These are phyloP conservation scores for Palythoa grandis DNA, from an alignment of 92 coral and sea anemone species.

Conservation along the genomic window DNA sequence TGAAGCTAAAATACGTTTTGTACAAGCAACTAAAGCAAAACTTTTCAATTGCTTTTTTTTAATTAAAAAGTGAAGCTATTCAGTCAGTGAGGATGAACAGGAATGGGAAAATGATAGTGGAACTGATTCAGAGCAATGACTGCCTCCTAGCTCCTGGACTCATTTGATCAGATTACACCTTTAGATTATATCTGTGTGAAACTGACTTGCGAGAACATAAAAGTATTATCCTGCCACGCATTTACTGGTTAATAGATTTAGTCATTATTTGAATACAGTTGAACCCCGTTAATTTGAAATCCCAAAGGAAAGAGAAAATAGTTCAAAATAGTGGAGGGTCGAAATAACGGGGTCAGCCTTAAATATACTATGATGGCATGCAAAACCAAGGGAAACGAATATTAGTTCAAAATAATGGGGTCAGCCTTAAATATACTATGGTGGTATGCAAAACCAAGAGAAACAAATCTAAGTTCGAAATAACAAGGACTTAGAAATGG, in stretches of 20 bases:
- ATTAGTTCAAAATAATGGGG: too few relatives aligned
- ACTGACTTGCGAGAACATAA: constrained; percentile 7
- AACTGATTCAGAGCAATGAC: constrained; percentile 11
- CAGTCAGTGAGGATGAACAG: constrained; percentile 10
- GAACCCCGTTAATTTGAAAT: too few relatives aligned
- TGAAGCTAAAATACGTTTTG: neutral
- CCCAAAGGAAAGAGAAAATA: too few relatives aligned
- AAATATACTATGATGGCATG: too few relatives aligned
- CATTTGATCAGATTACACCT: constrained; percentile 5
- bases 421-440: too few relatives aligned
- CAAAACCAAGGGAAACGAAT: too few relatives aligned
- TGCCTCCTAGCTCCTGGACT: constrained; percentile 4
- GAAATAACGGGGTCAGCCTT: too few relatives aligned
- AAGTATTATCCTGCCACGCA: neutral
- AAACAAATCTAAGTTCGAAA: too few relatives aligned
- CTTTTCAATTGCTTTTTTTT: neutral
- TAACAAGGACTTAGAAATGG: too few relatives aligned
- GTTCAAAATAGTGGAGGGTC: too few relatives aligned
- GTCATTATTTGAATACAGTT: constrained; percentile 9
- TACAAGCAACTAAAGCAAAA: neutral
- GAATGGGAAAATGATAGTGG: constrained; percentile 18
- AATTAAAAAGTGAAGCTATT: neutral
- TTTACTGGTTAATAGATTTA: constrained; percentile 12
- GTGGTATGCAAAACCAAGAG: too few relatives aligned
- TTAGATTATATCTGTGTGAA: neutral